These are phyloP conservation scores for Shinisaurus crocodilurus DNA, from an alignment of 2,113 vertebrate genomes.

Conservation along the genomic window DNA sequence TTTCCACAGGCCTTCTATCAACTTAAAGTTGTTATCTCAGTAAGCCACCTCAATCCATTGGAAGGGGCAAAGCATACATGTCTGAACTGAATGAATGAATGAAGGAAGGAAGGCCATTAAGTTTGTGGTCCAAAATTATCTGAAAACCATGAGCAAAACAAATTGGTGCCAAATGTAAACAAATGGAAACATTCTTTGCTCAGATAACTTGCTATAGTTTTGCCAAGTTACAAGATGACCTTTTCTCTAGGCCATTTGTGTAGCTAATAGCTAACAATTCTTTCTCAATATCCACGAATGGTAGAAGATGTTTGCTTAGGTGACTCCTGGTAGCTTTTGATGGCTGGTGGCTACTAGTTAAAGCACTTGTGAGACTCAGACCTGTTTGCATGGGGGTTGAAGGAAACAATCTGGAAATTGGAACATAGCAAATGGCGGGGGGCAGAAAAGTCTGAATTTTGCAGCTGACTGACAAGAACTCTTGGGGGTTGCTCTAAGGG, in stretches of 20 bases:
- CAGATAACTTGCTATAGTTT: no score
- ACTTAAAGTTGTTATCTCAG: not conserved
- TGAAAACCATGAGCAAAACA: not conserved
- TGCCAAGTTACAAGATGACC: not conserved
- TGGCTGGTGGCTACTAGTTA: not conserved
- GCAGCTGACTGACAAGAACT: not conserved
- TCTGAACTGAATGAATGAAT: not conserved
- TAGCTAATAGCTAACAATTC: not conserved
- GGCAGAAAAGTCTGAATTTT: not conserved
- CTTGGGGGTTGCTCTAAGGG: not conserved
- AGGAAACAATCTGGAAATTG: not conserved
- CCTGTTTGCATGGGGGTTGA: not conserved
- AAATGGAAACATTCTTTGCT: no score
- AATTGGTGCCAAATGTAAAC: not conserved
- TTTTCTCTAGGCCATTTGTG: not conserved
- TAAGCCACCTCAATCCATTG: no score
- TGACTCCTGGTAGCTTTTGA: not conserved
- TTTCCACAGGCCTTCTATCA: not conserved
- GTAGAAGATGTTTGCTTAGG: not conserved
- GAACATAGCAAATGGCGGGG: not conserved
- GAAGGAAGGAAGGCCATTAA: not conserved
- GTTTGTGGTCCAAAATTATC: not conserved
- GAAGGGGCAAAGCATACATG: not conserved
- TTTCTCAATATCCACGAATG: not conserved
- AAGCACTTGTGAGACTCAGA: no score